These are phyloP conservation scores for Liolophura sinensis DNA, from an alignment of 1,140 invertebrate genomes.

Conservation along the genomic window DNA sequence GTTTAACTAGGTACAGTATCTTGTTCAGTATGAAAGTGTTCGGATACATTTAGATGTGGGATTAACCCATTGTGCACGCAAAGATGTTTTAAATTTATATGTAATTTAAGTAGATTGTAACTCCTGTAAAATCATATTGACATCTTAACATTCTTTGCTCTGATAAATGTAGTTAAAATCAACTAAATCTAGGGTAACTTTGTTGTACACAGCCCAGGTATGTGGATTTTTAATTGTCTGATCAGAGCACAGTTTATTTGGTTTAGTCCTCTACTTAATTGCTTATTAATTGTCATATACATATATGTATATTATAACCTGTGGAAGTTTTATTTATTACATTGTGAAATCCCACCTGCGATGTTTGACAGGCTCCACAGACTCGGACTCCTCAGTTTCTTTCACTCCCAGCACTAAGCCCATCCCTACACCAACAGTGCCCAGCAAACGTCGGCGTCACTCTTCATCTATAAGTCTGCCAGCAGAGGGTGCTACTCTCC, in stretches of 20 bases:
- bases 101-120: too few species aligned
- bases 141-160: too few species aligned
- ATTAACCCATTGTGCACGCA: too few species aligned
- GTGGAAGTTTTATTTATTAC: not conserved
- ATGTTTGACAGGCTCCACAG: conserved; percentile 41
- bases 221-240: too few species aligned
- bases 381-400: conserved; percentile 34
- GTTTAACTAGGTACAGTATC: not conserved
- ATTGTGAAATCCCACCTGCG: not conserved
- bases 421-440: conserved; percentile 8
- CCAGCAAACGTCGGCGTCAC: not conserved
- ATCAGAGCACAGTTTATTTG: not conserved
- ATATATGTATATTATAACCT: not conserved
- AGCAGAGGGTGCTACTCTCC: not conserved
- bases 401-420: conserved; percentile 16
- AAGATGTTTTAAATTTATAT: too few species aligned
- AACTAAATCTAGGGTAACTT: too few species aligned
- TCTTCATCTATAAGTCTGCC: not conserved
- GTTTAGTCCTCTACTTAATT: not conserved
- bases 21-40: too few species aligned
- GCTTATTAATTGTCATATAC: not conserved
- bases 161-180: too few species aligned
- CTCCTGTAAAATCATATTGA: too few species aligned
- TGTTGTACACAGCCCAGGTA: too few species aligned
- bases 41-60: too few species aligned